Base-by-base conservation (phyloP, 2,888 invertebrate species). In the Aphidius colemani region DNA sequence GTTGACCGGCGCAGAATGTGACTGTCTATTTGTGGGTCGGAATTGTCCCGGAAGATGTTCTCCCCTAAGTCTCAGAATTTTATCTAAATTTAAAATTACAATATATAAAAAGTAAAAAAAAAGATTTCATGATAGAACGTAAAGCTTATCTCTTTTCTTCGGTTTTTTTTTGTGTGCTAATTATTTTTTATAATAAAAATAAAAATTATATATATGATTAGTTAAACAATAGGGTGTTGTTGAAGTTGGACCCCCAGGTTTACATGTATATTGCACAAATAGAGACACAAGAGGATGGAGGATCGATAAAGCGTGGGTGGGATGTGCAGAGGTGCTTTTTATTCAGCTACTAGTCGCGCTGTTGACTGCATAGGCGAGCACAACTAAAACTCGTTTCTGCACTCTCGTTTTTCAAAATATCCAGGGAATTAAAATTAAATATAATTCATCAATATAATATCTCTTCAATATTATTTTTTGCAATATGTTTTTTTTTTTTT, bases 291-390 rank as follows among this genome's bases (percentile, higher is more conserved):
- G 72, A 73, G 74, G 72, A 74, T 72, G 75, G 71, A 74, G 73
- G 81, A 80, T 81, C 80, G 81, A 81, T 81, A 80, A 80, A 78
- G 79, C 79, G 78, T 80, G 80, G 78, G 71, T 67, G 69, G 80
- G 76, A 74, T 75, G 78, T 74, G 76, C 74, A 74, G 75, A 75
- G 78, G 74, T 73, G 75, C 75, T 74, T 74, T 72, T 56, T 48
- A 65, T 62, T 70, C 70, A 65, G 74, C 73, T 71, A 70, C 70
- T 73, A 76, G 76, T 75, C 71, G 74, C 69, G 70, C 72, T 71
- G 71, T 71, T 70, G 75, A 71, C 73, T 71, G 73, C 72, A 74
- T 70, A 69, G 64, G 58, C 50, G 70, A 64, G 63, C 65, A 56
- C 40, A 62, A 61, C 65, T 50, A 63, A 58, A 61, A 64, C 55